Percentiles rank a stretch among this genome's conserved stretches.
Evolutionary conservation across 2,888 invertebrate species (phyloP).

Genomic region (Parnassius apollo): DNA sequence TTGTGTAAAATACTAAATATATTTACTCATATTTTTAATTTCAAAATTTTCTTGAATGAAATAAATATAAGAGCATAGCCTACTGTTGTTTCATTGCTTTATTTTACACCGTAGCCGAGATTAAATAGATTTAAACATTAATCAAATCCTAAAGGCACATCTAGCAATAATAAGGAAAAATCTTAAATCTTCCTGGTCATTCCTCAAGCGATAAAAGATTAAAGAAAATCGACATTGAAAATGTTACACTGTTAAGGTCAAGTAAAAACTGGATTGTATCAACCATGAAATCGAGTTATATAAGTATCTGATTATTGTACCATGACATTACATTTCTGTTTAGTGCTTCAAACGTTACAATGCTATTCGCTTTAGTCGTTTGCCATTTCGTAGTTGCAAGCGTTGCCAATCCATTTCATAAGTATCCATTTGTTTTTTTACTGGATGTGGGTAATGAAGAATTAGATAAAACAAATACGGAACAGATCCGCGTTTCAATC

Average conservation of each 20-base stretch:
- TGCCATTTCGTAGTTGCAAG: constrained; percentile 42
- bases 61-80: constrained; percentile 53
- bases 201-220: constrained; percentile 39
- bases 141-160: constrained; percentile 20
- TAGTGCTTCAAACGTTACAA: constrained; percentile 46
- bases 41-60: constrained; percentile 43
- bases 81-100: constrained; percentile 26
- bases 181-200: constrained; percentile 45
- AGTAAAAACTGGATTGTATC: constrained; percentile 57
- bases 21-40: constrained; percentile 33
- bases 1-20: constrained; percentile 41
- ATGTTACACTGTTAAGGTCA: constrained; percentile 57
- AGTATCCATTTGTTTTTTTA: constrained; percentile 69
- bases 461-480: constrained; percentile 59
- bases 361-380: constrained; percentile 53
- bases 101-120: constrained; percentile 1
- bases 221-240: constrained; percentile 52
- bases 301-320: constrained; percentile 64
- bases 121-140: not conserved
- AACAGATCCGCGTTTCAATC: constrained; percentile 63
- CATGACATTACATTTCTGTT: constrained; percentile 55
- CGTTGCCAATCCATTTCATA: constrained; percentile 62
- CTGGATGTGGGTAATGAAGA: constrained; percentile 76
- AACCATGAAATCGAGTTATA: constrained; percentile 70
- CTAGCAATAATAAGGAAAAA: constrained; percentile 39